A percentile compares a stretch with the other conserved stretches of the same genome.
Evolutionary conservation across 2,797 vertebrate genomes (phyloP).

Genomic region (Buceros bicornis): DNA sequence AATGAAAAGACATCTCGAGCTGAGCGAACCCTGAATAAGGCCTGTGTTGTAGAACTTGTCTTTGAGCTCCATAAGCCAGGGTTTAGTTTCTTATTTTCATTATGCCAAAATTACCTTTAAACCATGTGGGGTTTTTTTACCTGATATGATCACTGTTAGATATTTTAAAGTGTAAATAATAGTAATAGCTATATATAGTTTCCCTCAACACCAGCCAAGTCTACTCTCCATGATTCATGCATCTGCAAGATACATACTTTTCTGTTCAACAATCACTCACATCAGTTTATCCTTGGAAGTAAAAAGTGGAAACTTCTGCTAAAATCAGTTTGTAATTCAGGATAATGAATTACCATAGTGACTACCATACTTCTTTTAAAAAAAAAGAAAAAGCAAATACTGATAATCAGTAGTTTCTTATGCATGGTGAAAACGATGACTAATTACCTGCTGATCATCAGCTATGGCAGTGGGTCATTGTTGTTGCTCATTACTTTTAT

Average conservation of each 20-base stretch:
- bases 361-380: neutral
- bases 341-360: neutral
- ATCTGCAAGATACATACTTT: neutral
- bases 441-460: slow-evolving; percentile 46
- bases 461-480: neutral
- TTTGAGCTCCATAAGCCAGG: neutral
- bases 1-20: neutral
- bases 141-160: neutral
- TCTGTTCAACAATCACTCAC: neutral
- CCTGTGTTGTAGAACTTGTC: neutral
- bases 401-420: neutral
- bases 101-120: neutral
- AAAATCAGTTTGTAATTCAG: neutral
- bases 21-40: neutral
- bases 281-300: neutral
- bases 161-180: neutral
- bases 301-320: neutral
- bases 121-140: neutral
- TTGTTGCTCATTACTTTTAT: slow-evolving; percentile 47
- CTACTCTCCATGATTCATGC: neutral
- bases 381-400: neutral
- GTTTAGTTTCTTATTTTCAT: neutral
- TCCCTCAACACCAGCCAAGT: neutral
- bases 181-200: neutral
- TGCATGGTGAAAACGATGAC: neutral